Base-by-base conservation (phyloP, 2,797 vertebrate species). In the Petrocephalus schoutedeni region DNA sequence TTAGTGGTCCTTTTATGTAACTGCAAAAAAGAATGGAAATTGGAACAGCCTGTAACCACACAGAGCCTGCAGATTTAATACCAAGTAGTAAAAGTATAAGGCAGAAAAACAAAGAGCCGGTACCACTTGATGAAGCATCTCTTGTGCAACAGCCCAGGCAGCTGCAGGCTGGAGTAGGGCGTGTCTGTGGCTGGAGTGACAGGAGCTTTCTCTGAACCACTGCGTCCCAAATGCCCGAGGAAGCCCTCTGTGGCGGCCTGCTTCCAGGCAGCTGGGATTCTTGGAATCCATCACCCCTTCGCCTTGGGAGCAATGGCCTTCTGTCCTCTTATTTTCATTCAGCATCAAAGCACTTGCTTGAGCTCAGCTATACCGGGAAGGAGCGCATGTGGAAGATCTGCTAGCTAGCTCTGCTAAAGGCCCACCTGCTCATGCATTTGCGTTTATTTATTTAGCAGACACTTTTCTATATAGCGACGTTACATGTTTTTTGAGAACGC, bases 41-140 rank as follows among this genome's bases (percentile, higher is more conserved):
- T 90, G 88, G 71, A 89, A 90, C 87, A 89, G 85, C 59, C 51
- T 90, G 89, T 90, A 67, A 90, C 89, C 89, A 89, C 87, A 88
- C 87, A 23, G 89, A 84, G 88, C 51, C 86, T 51, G 14, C 85
- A 86, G 67, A 86, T 89, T 89, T 88, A 90, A 90, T 90, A 86
- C 85, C 19, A 58, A 67, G 84, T 87, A 88, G 89, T 90, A 89
- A 91, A 92, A 94, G 93, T 92, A 92, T 90, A 94, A 95, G 92
- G 92, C 94, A 94, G 94, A 92, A 94, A 94, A 94, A 94, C 93
- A 93, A 94, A 95, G 94, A 61, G 93, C 93, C 89, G 90, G 92
- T 88, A 90, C 91, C 89, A 88, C 86, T 86, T 23, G 36, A 82
- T 89, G 86, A 85, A 90, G 87, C 89, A 82, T 90, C 91, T 95